These are phyloP conservation scores for Caenorhabditis sp. DNA, from an alignment of 2,888 invertebrate species.

Conservation along the genomic window DNA sequence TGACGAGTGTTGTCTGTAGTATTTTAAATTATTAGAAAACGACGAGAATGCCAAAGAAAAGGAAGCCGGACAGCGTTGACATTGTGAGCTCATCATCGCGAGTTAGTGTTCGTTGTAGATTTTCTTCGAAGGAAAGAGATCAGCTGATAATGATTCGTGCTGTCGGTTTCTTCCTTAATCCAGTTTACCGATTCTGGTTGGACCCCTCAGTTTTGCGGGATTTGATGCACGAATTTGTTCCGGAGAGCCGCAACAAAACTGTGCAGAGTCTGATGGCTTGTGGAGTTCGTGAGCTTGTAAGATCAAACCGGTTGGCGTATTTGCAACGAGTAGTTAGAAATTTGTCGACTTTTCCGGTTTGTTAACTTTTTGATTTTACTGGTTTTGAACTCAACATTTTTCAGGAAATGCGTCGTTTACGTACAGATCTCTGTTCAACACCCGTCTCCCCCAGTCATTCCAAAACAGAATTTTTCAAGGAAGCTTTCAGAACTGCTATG, in stretches of 20 bases:
- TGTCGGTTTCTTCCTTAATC: constrained; percentile 81
- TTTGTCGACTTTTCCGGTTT: constrained; percentile 71
- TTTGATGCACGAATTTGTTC: constrained; percentile 81
- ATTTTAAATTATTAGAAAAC: too few species aligned
- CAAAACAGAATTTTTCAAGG: constrained; percentile 77
- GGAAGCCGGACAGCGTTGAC: constrained; percentile 75
- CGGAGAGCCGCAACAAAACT: constrained; percentile 74
- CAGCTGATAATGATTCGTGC: constrained; percentile 80
- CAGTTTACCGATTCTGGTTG: constrained; percentile 81
- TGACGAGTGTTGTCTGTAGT: too few species aligned
- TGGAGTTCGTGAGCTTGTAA: constrained; percentile 78
- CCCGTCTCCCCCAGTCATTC: constrained; percentile 61
- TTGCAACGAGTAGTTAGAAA: constrained; percentile 79
- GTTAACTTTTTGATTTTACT: neutral
- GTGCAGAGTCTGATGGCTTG: constrained; percentile 80
- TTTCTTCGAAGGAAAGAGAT: constrained; percentile 75
- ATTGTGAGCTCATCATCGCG: constrained; percentile 68
- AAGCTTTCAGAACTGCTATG: constrained; percentile 77
- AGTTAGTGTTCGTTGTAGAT: constrained; percentile 68
- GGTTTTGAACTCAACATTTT: constrained; percentile 10
- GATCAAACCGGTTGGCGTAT: constrained; percentile 75
- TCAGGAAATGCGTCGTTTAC: constrained; percentile 74
- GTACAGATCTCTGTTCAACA: constrained; percentile 68
- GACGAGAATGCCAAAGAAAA: constrained; percentile 54
- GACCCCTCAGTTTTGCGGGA: constrained; percentile 80